Conservation (phyloP, 2,113 vertebrate genomes). For the Dendrocopos noguchii region DNA sequence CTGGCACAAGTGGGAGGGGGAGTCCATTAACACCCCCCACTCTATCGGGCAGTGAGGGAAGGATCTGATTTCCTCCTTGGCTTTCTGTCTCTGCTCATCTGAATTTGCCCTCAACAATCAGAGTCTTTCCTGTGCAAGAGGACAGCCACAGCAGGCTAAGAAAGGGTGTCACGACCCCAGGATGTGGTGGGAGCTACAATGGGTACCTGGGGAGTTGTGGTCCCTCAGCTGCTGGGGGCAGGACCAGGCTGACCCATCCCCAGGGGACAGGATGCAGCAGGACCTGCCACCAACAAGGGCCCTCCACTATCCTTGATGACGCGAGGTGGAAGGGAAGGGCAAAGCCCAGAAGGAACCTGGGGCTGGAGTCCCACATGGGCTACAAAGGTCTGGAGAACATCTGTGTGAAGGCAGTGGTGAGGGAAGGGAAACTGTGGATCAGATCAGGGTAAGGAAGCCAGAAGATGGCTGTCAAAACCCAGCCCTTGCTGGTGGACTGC, state of each 20-base stretch:
- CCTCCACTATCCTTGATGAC: neutral
- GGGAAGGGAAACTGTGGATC: neutral
- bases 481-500: neutral
- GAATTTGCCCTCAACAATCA: neutral
- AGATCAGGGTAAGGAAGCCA: neutral
- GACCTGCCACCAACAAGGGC: neutral
- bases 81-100: neutral
- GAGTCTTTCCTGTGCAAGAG: neutral
- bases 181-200: neutral
- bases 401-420: neutral
- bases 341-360: neutral
- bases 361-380: rapidly evolving
- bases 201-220: neutral
- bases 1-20: rapidly evolving
- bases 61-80: neutral
- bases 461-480: conserved; percentile 6
- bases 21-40: neutral
- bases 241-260: neutral
- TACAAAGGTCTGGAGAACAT: neutral
- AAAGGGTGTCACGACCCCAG: neutral
- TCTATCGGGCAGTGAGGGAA: neutral
- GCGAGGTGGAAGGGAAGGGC: neutral
- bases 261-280: neutral
- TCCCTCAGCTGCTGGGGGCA: neutral
- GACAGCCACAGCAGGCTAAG: neutral